A percentile compares a stretch with the other conserved stretches of the same genome.
Conservation (phyloP, 2,888 invertebrate species). For the Synanthedon vespiformis region DNA sequence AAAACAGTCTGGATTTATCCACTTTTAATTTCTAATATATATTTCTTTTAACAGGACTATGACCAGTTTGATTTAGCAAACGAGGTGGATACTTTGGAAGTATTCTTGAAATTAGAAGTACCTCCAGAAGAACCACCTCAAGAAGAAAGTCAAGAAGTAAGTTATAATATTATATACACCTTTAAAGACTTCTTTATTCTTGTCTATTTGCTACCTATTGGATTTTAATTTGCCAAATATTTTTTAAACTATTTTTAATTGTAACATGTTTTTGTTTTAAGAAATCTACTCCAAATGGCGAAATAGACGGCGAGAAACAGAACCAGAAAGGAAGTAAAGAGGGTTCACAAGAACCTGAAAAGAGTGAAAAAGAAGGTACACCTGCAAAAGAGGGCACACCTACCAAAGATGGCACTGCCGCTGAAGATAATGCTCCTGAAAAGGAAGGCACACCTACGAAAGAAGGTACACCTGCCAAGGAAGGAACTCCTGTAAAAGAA, state of each 20-base stretch:
- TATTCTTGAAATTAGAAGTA: slow-evolving; percentile 83
- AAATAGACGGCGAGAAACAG: slow-evolving; percentile 26
- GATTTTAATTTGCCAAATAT: not conserved
- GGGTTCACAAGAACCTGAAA: slow-evolving; percentile 29
- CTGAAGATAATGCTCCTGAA: slow-evolving; percentile 25
- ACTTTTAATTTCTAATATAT: not conserved
- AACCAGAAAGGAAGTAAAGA: slow-evolving; percentile 31
- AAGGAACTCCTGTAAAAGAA: slow-evolving; percentile 5
- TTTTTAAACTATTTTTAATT: not conserved
- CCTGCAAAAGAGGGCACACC: slow-evolving; percentile 14
- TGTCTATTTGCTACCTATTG: not conserved
- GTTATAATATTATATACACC: not conserved
- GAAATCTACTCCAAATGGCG: slow-evolving; percentile 46
- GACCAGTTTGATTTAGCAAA: slow-evolving; percentile 92
- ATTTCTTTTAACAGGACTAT: slow-evolving; percentile 78
- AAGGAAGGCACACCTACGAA: slow-evolving; percentile 16
- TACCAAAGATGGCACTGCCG: slow-evolving; percentile 21
- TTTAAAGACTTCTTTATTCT: not conserved
- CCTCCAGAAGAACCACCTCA: slow-evolving; percentile 52
- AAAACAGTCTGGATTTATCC: not conserved
- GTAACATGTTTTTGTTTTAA: slow-evolving; percentile 14
- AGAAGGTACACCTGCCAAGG: slow-evolving; percentile 7
- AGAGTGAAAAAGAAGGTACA: slow-evolving; percentile 11
- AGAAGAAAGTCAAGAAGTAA: slow-evolving; percentile 17
- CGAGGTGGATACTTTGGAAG: slow-evolving; percentile 90